Conservation (phyloP, 2,113 vertebrate species). For the Physeter macrocephalus region DNA sequence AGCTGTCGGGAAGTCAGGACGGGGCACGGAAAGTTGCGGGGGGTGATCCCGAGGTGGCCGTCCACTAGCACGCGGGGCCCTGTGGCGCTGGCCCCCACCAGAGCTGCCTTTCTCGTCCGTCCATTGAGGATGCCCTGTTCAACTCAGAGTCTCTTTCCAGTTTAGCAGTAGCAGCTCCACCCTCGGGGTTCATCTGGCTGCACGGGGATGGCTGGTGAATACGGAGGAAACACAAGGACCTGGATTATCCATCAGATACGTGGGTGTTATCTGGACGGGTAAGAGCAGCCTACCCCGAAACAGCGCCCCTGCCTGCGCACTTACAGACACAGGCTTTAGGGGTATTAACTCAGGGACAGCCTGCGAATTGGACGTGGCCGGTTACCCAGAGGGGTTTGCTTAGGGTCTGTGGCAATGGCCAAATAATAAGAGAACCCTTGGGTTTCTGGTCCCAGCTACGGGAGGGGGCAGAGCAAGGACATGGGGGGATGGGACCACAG, state of each 20-base stretch:
- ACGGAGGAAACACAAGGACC: neutral
- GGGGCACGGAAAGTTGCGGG: rapidly evolving
- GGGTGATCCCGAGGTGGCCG: neutral
- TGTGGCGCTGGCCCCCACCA: neutral
- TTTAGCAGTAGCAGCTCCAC: neutral
- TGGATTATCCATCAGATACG: neutral
- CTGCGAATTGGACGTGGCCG: no score
- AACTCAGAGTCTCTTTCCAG: neutral
- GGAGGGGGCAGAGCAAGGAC: neutral
- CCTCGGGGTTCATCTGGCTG: no score
- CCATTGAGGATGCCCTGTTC: neutral
- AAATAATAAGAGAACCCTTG: no score
- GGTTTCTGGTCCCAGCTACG: neutral
- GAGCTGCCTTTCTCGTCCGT: neutral
- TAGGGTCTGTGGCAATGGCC: no score
- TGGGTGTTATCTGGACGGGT: neutral
- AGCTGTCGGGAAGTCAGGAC: neutral
- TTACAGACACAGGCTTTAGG: no score
- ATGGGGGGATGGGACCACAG: rapidly evolving
- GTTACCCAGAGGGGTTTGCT: no score
- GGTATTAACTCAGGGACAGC: no score
- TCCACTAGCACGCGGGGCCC: neutral
- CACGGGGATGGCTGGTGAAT: neutral
- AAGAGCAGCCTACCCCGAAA: neutral
- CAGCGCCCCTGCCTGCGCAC: neutral